Conservation (phyloP, 30 jellyfish, hydroid and myxozoan genomes). For the Cassiopea xamachana region DNA sequence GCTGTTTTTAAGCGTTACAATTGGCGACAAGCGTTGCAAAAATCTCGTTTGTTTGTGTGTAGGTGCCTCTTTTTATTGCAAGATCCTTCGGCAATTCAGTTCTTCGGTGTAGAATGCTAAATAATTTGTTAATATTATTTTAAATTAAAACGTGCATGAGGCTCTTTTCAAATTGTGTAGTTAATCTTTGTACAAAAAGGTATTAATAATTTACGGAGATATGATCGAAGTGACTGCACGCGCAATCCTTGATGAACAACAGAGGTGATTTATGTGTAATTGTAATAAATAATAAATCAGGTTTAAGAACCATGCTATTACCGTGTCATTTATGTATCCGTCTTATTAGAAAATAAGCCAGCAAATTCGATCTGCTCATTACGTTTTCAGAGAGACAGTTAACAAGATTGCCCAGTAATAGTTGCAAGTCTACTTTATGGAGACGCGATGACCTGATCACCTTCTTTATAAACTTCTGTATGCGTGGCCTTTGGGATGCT, state of each 20-base stretch:
- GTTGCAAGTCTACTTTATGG: neutral
- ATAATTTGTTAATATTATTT: neutral
- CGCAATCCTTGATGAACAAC: neutral
- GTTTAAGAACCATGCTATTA: neutral
- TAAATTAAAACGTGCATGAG: neutral
- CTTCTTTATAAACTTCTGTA: neutral
- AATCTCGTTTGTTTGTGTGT: neutral
- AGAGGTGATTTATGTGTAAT: neutral
- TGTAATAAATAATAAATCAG: neutral
- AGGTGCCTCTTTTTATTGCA: neutral
- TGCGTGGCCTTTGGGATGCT: too few relatives aligned
- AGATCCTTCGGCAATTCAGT: neutral
- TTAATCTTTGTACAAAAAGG: conserved; percentile 1
- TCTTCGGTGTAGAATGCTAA: neutral
- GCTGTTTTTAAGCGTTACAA: neutral
- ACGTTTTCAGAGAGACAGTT: conserved; percentile 12
- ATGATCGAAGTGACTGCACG: neutral
- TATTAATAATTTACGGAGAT: neutral
- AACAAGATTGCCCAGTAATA: neutral
- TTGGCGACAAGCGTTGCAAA: neutral
- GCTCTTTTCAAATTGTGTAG: neutral
- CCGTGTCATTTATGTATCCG: conserved; percentile 3
- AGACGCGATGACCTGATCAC: neutral
- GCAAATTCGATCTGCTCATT: neutral
- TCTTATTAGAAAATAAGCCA: neutral